These are phyloP conservation scores for Tipula vernalis DNA, from an alignment of 2,888 invertebrate genomes.

Conservation along the genomic window DNA sequence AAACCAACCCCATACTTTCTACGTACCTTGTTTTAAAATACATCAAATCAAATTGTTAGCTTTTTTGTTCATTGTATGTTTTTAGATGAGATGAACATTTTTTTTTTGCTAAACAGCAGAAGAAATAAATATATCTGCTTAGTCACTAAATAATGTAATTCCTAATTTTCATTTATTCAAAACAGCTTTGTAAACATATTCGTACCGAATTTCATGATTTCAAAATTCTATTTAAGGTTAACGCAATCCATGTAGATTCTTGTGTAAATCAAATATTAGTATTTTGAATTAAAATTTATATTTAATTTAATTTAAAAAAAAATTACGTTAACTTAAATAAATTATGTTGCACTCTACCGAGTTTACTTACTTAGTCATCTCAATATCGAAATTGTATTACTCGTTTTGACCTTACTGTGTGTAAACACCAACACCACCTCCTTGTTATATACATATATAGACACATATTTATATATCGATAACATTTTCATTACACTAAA, in stretches of 20 bases:
- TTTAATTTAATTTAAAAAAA: not conserved
- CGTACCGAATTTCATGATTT: not conserved
- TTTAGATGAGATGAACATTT: not conserved
- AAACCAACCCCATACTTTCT: not conserved
- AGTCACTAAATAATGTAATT: not conserved
- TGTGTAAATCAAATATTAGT: not conserved
- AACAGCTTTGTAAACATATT: not conserved
- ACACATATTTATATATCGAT: not conserved
- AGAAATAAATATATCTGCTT: not conserved
- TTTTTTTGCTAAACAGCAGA: not conserved
- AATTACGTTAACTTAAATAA: not conserved
- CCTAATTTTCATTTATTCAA: not conserved
- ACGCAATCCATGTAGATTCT: not conserved
- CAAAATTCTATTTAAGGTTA: not conserved
- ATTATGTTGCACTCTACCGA: too few species aligned
- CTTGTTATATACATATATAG: not conserved
- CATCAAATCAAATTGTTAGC: not conserved
- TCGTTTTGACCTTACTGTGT: too few species aligned
- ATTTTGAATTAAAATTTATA: not conserved
- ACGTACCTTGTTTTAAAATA: not conserved
- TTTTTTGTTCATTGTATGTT: not conserved
- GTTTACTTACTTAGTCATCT: too few species aligned
- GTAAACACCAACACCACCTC: not conserved
- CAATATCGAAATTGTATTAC: too few species aligned
- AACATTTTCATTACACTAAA: not conserved